Base-by-base conservation (phyloP, 1,140 invertebrate species). In the Drosophila melanica region DNA sequence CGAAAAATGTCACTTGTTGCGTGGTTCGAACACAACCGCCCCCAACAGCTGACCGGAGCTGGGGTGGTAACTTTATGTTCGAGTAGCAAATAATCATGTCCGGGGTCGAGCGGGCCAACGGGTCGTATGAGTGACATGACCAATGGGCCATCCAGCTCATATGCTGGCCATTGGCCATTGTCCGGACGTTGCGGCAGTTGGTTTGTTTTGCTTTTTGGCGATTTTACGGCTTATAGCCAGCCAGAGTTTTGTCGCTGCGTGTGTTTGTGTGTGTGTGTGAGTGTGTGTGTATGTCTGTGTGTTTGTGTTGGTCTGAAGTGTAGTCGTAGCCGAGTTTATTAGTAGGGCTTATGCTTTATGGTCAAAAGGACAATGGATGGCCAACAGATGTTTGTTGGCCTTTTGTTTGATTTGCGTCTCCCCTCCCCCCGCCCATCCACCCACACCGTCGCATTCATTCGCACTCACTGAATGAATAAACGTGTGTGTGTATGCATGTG, bases 11-110 rank as follows among this genome's bases (percentile, higher is more conserved):
- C 87, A 90, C 86, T 90, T 90, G 86, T 90, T 90, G 86, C 86
- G 72, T 73, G 70, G 77, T 39, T 68, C 69, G 60, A 41, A 16
- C 27, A 18, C 27, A 11, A 0, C 27, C 27, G 39, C 7, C 39
- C 20, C 41, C 12, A n/a, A 27, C 41, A 57, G 30, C 20, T 18
- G 23, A 41, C 64, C 60, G 60, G 9, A n/a, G 41, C 14, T 10
- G 23, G 23, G 27, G 44, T 16, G 6, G 58, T 63, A 79, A 82
- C 76, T 89, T 89, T 80, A 89, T 89, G 84, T 89, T 89, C 85
- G 87, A 89, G 84, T 80, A 89, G 84, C 84, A 89, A 89, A 89
- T 89, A 89, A 89, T 89, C 84, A 89, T 89, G 79, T 89, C 84
- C 84, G 73, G 75, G 20, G 41, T 39, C 16, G 68, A 48, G 41